Evolutionary conservation across 2,888 invertebrate species (phyloP), one percentile per base, ranked within the genome.

Genomic region (Spisula solida): DNA sequence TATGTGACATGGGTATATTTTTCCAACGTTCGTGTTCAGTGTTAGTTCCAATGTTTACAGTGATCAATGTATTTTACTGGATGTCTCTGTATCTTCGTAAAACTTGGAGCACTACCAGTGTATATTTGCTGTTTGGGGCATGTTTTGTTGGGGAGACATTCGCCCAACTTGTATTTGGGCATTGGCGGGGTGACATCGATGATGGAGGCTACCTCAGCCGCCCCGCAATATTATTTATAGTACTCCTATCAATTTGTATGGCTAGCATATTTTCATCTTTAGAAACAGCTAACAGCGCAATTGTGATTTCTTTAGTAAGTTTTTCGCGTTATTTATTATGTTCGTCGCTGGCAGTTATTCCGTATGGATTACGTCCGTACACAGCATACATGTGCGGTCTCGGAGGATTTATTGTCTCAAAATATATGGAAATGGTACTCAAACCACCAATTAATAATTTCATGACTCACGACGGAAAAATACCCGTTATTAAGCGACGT

Each of bases 361-460:
- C 96, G 10, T 94, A 93, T 86, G 89, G 93, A 75, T 81, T 95
- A 18, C 91, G 96, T 82, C 96, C 96, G 29, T 96, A 95, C 88
- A 82, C 96, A 6, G 95, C 96, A 47, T 96, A 96, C 93, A 86
- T 94, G n/a, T 95, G 96, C 91, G 96, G 96, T 14, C 93, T 96
- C 25, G 93, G 93, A 12, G 96, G 96, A 48, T 95, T 96, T 82
- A 92, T 96, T 82, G 95, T 95, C 34, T 96, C 96, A 82, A 96
- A 96, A 89, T 96, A 96, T 92, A 95, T 96, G 96, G 96, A 96
- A 92, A 95, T 96, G 16, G 93, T 95, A 29, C 93, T 96, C 81
- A 95, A 94, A 89, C 95, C 96, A 20, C 95, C 94, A 1, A 95
- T 95, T 80, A 95, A 94, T 91, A 95, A 94, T 89, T 95, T 94